Conservation (phyloP, 2,888 invertebrate genomes). For the Norana najaformis region DNA sequence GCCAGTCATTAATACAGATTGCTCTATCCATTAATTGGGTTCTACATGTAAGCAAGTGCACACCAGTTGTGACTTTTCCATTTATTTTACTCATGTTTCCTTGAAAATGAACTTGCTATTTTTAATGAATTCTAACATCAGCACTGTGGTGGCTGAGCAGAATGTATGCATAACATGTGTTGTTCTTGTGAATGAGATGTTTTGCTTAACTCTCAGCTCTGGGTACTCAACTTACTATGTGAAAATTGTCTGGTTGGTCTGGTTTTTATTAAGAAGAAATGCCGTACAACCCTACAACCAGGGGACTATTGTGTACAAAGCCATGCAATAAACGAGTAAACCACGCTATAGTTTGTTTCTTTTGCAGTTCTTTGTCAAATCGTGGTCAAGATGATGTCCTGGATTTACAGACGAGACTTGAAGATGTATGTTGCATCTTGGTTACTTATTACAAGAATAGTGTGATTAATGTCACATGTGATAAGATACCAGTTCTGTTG, state of each 20-base stretch:
- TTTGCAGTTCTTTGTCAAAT: background rate
- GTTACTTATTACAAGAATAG: background rate
- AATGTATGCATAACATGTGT: no score
- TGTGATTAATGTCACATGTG: background rate
- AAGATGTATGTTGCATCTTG: background rate
- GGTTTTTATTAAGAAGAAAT: background rate
- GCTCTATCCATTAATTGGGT: no score
- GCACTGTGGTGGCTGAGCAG: no score
- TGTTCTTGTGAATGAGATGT: background rate
- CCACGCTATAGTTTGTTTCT: background rate
- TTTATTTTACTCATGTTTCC: background rate
- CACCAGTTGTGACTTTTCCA: no score
- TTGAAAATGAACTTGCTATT: background rate
- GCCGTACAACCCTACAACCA: background rate
- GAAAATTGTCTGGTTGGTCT: background rate
- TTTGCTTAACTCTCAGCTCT: background rate
- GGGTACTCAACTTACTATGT: background rate
- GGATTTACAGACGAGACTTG: background rate
- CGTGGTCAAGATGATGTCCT: background rate
- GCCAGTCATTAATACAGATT: background rate
- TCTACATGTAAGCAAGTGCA: no score
- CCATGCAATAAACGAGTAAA: background rate
- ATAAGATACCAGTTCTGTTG: background rate
- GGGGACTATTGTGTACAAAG: no score
- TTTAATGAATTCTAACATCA: background rate